Evolutionary conservation across 2,797 vertebrate species (phyloP).

Genomic region (Aulostomus chinensis): DNA sequence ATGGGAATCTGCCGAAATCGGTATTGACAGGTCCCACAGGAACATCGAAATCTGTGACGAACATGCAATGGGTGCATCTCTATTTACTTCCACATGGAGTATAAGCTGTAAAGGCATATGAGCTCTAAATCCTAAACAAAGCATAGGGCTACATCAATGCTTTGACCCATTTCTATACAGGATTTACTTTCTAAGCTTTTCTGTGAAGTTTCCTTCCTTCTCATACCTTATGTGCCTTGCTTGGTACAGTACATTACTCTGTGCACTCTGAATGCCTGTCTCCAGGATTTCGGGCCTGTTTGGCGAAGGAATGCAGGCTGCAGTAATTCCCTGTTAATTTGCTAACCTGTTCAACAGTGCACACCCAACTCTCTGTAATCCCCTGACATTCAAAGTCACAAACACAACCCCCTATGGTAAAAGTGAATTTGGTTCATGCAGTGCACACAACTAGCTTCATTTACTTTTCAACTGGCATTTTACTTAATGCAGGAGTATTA

Average conservation of each 20-base stretch:
- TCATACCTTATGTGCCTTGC: slow-evolving; percentile 24
- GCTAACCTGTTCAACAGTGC: slow-evolving; percentile 78
- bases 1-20: too few relatives aligned
- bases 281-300: slow-evolving; percentile 66
- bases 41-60: too few relatives aligned
- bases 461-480: slow-evolving; percentile 30
- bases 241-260: slow-evolving; percentile 39
- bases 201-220: slow-evolving; percentile 3
- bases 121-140: too few relatives aligned
- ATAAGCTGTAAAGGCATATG: too few relatives aligned
- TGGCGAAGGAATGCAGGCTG: slow-evolving; percentile 71
- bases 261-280: slow-evolving; percentile 47
- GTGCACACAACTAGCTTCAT: slow-evolving; percentile 28
- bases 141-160: too few relatives aligned
- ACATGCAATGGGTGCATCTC: too few relatives aligned
- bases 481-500: slow-evolving; percentile 22
- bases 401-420: slow-evolving; percentile 42
- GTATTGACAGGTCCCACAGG: too few relatives aligned
- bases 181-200: slow-evolving; percentile 7
- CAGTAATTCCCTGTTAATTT: slow-evolving; percentile 83
- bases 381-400: slow-evolving; percentile 54
- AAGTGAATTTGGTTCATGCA: slow-evolving; percentile 29
- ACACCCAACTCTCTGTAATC: slow-evolving; percentile 73
- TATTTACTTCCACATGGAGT: too few relatives aligned
- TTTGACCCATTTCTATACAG: slow-evolving; percentile 1